Conservation (phyloP, 2,888 invertebrate species). For the Oscheius sp. region DNA sequence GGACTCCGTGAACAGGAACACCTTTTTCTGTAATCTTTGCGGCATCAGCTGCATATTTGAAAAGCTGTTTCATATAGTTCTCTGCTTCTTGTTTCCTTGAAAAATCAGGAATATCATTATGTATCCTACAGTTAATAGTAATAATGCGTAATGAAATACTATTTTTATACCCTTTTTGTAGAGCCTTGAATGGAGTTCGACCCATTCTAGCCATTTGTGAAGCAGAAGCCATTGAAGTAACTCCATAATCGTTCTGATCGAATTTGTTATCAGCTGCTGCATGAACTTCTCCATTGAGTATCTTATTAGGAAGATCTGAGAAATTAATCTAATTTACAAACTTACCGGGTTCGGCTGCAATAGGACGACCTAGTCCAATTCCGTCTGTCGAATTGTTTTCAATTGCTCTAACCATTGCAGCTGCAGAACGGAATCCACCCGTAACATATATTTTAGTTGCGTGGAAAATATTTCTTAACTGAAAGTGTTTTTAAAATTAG, state of each 20-base stretch:
- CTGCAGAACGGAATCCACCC: slow-evolving; percentile 57
- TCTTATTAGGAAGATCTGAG: slow-evolving; percentile 23
- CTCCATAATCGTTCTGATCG: slow-evolving; percentile 1
- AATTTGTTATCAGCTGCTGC: background rate
- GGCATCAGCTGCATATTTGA: background rate
- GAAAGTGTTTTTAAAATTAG: background rate
- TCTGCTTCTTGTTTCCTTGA: background rate
- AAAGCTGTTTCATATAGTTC: background rate
- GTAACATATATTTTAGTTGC: slow-evolving; percentile 44
- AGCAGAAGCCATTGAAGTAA: slow-evolving; percentile 1
- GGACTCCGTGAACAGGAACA: background rate
- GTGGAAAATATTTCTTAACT: slow-evolving; percentile 22
- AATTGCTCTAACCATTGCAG: slow-evolving; percentile 54
- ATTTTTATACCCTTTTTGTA: background rate
- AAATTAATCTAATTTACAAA: background rate
- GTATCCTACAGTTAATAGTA: background rate
- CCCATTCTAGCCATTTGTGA: slow-evolving; percentile 26
- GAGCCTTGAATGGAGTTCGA: slow-evolving; percentile 21
- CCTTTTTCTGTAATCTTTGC: background rate
- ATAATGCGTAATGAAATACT: background rate
- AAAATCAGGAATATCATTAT: slow-evolving; percentile 13
- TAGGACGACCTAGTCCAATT: slow-evolving; percentile 53
- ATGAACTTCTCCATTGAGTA: background rate
- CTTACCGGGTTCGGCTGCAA: slow-evolving; percentile 54
- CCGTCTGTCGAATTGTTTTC: slow-evolving; percentile 48